Conservation (phyloP, 2,113 vertebrate species). For the Sphaerodactylus townsendi region DNA sequence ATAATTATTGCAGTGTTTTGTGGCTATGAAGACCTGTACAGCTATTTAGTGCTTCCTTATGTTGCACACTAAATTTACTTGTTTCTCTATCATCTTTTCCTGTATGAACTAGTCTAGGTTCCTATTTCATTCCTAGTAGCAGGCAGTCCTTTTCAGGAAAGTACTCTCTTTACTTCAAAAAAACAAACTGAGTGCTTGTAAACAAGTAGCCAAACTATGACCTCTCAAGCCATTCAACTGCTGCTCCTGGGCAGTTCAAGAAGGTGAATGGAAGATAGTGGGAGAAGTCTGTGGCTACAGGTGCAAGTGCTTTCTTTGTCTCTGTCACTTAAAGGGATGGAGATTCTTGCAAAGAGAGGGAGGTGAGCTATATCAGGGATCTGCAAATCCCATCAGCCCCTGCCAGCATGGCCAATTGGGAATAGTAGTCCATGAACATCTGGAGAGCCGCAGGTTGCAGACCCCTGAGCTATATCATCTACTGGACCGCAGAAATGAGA, state of each 20-base stretch:
- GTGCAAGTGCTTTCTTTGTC: neutral
- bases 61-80: neutral
- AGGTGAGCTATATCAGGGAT: neutral
- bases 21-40: neutral
- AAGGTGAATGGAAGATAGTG: neutral
- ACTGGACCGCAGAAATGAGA: neutral
- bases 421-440: too few relatives aligned
- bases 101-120: neutral
- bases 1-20: slow-evolving; percentile 13
- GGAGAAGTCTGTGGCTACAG: neutral
- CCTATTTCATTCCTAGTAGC: neutral
- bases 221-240: neutral
- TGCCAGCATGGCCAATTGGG: too few relatives aligned
- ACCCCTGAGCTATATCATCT: neutral
- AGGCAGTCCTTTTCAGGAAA: neutral
- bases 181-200: neutral
- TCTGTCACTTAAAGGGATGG: neutral
- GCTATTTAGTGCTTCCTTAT: slow-evolving; percentile 12
- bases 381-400: too few relatives aligned
- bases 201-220: neutral
- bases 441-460: too few relatives aligned
- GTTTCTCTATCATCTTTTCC: neutral
- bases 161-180: neutral
- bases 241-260: neutral
- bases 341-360: neutral